Conservation (phyloP, 1,140 invertebrate species). For the Heliconius eleuchia region DNA sequence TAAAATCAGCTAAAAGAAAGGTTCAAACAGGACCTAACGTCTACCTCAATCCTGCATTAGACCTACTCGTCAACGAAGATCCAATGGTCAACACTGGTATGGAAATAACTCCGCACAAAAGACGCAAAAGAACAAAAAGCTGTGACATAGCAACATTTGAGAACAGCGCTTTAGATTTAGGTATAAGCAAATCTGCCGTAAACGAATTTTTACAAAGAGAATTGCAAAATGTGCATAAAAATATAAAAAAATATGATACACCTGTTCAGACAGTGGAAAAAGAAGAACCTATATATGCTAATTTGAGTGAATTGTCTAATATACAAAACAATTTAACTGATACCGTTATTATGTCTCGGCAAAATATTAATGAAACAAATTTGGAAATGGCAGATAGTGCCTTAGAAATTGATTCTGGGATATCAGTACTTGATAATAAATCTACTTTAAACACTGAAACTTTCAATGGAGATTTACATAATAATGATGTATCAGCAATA, state of each 20-base stretch:
- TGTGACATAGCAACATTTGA: conserved; percentile 71
- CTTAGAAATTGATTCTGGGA: conserved; percentile 60
- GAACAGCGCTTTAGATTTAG: conserved; percentile 73
- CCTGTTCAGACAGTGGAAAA: conserved; percentile 37
- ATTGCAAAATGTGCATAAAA: conserved; percentile 74
- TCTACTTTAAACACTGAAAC: conserved; percentile 42
- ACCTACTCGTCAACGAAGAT: conserved; percentile 75
- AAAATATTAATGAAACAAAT: conserved; percentile 24
- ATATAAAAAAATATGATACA: conserved; percentile 53
- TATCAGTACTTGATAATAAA: conserved; percentile 63
- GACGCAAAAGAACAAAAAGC: conserved; percentile 65
- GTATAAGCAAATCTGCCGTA: conserved; percentile 64
- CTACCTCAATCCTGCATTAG: conserved; percentile 75
- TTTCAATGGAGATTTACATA: conserved; percentile 37
- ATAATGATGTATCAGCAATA: conserved; percentile 49
- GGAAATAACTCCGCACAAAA: conserved; percentile 75
- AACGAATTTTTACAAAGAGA: conserved; percentile 71
- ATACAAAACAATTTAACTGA: conserved; percentile 25
- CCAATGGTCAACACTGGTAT: conserved; percentile 78
- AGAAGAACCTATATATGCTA: conserved; percentile 64
- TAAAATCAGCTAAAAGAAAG: conserved; percentile 70
- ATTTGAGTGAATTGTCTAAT: conserved; percentile 47
- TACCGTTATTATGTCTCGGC: conserved; percentile 14
- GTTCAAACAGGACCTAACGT: conserved; percentile 65
- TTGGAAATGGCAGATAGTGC: conserved; percentile 33